phyloP scores from a whole-genome alignment of 2,888 invertebrate genomes.

The Heliconius cydno region DNA sequence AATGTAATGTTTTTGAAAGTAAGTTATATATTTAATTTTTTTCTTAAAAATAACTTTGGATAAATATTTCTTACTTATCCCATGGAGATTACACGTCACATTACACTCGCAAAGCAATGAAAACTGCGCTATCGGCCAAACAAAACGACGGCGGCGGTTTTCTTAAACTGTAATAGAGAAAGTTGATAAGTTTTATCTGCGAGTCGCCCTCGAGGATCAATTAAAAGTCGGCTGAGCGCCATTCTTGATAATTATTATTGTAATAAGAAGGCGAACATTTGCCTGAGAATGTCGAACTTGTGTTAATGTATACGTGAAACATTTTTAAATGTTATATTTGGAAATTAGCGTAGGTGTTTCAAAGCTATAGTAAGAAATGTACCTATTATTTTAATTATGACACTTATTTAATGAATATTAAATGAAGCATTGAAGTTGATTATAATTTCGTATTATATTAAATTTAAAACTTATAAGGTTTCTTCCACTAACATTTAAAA shows the following conservation, averaged over 20 bases:
- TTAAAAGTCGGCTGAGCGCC: slow-evolving; percentile 79
- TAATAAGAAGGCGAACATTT: slow-evolving; percentile 67
- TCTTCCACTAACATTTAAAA: too few species aligned
- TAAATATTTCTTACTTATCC: slow-evolving; percentile 41
- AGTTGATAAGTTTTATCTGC: slow-evolving; percentile 81
- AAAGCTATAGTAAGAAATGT: neutral
- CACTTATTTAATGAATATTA: too few species aligned
- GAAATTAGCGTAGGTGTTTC: neutral
- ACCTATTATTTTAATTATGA: neutral
- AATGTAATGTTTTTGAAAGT: too few species aligned
- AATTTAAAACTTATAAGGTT: too few species aligned
- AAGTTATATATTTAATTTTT: neutral
- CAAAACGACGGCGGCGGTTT: slow-evolving; percentile 71
- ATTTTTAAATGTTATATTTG: slow-evolving; percentile 6
- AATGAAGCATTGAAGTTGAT: too few species aligned
- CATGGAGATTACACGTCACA: slow-evolving; percentile 60
- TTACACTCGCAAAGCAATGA: slow-evolving; percentile 62
- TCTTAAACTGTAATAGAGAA: slow-evolving; percentile 83
- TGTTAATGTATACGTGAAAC: slow-evolving; percentile 45
- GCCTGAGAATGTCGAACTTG: slow-evolving; percentile 54
- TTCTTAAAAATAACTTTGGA: neutral
- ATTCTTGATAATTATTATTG: slow-evolving; percentile 77
- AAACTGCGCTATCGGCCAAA: slow-evolving; percentile 77
- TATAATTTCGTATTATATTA: too few species aligned
- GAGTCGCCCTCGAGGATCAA: slow-evolving; percentile 83